Evolutionary conservation across 2,888 invertebrate species (phyloP), one percentile per base, ranked within the genome.

Genomic region (Chrysolina haemoptera): DNA sequence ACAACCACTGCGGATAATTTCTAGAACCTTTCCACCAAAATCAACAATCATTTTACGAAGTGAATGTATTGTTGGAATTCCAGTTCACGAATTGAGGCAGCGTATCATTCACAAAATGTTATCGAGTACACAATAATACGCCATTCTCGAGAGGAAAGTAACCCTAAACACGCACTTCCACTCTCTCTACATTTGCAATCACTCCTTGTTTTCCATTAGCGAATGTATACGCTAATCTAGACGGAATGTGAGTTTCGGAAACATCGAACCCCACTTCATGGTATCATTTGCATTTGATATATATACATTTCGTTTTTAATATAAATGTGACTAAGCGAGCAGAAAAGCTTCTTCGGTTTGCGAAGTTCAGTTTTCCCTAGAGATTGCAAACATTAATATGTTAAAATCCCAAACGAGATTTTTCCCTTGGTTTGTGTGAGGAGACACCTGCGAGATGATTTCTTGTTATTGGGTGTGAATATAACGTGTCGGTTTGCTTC

Each of bases 321-420:
- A 40, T 63, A 63, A 22, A 50, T 35, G 50, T 50, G 63, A 50
- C 20, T 40, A 55, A 50, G 41, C 40, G 40, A 50, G 63, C 62
- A 70, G 63, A 59, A 70, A 63, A 70, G 63, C 68, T 68, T 62
- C 68, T 68, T 68, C 46, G 43, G 69, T 55, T 63, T 12, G 62
- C 48, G 0, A 27, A 0, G n/a, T 59, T 22, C n/a, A 59, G 20
- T 53, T 18, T 18, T 12, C 53, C 18, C 53, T 1, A 20, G 53
- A 20, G 11, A 53, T 53, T 10, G 53, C 53, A 53, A 22, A 53
- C 53, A 22, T 22, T 12, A 20, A 20, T 53, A 53, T 12, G 20
- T 53, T 22, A 4, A 11, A 12, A 18, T 12, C 20, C 53, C 20
- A 12, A 53, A 20, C 10, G 1, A 5, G 11, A 53, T 53, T 53